These are phyloP conservation scores for Baryphthengus martii DNA, from an alignment of 2,113 vertebrate genomes.

Conservation along the genomic window DNA sequence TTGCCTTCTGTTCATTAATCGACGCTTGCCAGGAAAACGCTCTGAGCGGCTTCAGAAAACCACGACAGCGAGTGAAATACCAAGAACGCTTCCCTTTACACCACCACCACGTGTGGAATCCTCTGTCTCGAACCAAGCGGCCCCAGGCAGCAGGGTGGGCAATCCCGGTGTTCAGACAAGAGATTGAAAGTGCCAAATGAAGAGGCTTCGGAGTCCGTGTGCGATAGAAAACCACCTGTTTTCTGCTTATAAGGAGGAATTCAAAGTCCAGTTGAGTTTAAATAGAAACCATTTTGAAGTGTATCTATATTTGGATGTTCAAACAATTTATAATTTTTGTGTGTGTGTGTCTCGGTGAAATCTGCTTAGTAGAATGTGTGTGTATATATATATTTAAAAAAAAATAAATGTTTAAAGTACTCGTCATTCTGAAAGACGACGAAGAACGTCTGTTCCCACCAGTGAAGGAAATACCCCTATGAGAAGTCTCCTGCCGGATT, in stretches of 20 bases:
- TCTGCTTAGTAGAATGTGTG: not conserved
- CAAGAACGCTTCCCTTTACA: not conserved
- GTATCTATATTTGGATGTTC: not conserved
- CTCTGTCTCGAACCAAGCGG: not conserved
- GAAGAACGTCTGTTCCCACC: not conserved
- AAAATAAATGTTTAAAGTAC: not conserved
- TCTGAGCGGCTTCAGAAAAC: not conserved
- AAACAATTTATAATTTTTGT: not conserved
- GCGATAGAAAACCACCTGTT: not conserved
- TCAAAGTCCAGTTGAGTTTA: not conserved
- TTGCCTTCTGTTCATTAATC: conserved; percentile 27
- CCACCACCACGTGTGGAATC: not conserved
- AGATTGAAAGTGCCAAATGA: not conserved
- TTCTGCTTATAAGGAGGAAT: not conserved
- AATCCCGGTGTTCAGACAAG: not conserved
- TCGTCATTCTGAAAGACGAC: not conserved
- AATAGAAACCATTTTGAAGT: not conserved
- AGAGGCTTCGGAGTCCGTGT: not conserved
- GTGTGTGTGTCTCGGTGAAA: not conserved
- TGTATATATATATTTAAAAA: fast-evolving
- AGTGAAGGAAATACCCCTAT: not conserved
- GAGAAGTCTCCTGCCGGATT: not conserved
- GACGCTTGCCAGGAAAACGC: conserved; percentile 7
- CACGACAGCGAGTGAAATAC: not conserved
- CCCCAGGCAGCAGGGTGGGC: not conserved